Percentiles rank a stretch among this genome's conserved stretches.
These are phyloP conservation scores for Mantis religiosa DNA, from an alignment of 2,888 invertebrate genomes.

Conservation along the genomic window DNA sequence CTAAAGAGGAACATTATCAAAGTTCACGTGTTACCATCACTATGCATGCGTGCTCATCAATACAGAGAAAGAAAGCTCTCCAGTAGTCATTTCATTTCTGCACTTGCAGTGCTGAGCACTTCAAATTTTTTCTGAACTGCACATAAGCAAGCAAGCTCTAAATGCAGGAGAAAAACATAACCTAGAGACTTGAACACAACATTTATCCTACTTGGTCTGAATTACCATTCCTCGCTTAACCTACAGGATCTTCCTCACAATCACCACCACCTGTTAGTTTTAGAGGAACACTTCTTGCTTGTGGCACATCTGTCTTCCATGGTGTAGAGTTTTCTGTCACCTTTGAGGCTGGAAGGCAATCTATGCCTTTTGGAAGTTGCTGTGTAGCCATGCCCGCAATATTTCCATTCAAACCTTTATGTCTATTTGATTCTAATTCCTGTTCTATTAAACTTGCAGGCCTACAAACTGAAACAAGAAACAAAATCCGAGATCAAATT, in stretches of 20 bases:
- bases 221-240: neutral
- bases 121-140: too few species aligned
- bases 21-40: neutral
- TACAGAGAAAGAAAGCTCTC: too few species aligned
- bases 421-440: neutral
- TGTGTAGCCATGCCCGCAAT: neutral
- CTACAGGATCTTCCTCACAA: neutral
- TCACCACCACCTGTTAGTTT: neutral
- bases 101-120: too few species aligned
- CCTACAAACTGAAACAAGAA: neutral
- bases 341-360: neutral
- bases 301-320: neutral
- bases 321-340: neutral
- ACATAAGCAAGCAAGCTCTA: too few species aligned
- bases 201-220: neutral
- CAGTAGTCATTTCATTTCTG: neutral
- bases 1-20: neutral
- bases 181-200: neutral
- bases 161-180: too few species aligned
- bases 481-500: neutral
- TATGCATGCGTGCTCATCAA: neutral
- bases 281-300: neutral
- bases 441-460: neutral
- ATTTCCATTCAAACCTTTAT: neutral
- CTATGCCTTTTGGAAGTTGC: conserved; percentile 2